Percentiles rank a stretch among this genome's conserved stretches.
Evolutionary conservation across 2,797 vertebrate genomes (phyloP).

Genomic region (Mus spretus): DNA sequence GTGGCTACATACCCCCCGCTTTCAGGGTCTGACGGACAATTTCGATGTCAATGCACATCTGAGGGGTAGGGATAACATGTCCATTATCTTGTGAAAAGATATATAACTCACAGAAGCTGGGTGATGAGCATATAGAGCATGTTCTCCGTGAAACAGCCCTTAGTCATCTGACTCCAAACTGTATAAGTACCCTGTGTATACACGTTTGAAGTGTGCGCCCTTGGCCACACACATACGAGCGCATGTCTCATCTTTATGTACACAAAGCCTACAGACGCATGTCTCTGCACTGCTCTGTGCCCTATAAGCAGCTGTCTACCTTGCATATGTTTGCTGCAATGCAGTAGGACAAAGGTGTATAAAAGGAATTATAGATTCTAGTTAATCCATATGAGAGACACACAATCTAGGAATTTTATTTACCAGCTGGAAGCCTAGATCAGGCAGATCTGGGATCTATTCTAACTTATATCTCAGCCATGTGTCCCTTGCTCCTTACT

Average conservation of each 20-base stretch:
- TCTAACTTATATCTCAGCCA: neutral
- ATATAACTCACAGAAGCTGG: neutral
- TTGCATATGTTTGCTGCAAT: rapidly evolving
- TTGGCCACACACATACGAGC: rapidly evolving
- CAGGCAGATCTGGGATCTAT: neutral
- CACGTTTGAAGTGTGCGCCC: rapidly evolving
- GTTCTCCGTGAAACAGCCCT: rapidly evolving
- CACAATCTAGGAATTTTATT: neutral
- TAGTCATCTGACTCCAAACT: rapidly evolving
- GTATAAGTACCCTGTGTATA: rapidly evolving
- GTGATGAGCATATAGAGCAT: rapidly evolving
- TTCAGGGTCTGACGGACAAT: rapidly evolving
- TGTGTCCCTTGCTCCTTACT: neutral
- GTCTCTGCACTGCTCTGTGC: no score
- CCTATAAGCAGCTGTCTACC: neutral
- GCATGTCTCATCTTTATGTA: rapidly evolving
- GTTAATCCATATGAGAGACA: neutral
- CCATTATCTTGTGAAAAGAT: neutral
- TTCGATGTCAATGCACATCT: rapidly evolving
- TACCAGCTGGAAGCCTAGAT: neutral
- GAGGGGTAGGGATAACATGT: rapidly evolving
- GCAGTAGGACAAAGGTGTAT: rapidly evolving
- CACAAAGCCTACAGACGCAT: rapidly evolving
- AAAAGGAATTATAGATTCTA: neutral
- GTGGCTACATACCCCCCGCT: neutral